A percentile compares a stretch with the other conserved stretches of the same genome.
These are phyloP conservation scores for Gambusia holbrooki DNA, from an alignment of 2,113 vertebrate species.

Conservation along the genomic window DNA sequence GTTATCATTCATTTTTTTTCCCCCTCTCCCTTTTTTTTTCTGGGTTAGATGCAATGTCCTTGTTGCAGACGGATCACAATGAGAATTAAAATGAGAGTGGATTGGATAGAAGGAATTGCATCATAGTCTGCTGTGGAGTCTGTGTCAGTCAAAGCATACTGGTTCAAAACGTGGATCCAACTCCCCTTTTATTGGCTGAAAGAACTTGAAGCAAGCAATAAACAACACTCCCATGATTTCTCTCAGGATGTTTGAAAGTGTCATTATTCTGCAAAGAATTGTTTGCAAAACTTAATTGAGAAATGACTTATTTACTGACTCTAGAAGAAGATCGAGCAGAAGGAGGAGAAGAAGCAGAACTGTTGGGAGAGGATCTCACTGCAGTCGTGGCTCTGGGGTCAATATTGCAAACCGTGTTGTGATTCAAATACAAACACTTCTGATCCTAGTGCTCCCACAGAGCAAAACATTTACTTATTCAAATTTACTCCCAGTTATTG, in stretches of 20 bases:
- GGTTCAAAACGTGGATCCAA: slow-evolving; percentile 34
- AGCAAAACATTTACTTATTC: slow-evolving; percentile 68
- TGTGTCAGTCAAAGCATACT: slow-evolving; percentile 39
- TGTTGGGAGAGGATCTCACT: slow-evolving; percentile 34
- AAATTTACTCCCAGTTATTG: slow-evolving; percentile 56
- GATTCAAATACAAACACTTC: slow-evolving; percentile 65
- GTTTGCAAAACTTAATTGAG: slow-evolving; percentile 35
- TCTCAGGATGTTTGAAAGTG: slow-evolving; percentile 15
- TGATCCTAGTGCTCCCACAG: slow-evolving; percentile 54
- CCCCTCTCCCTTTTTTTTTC: not conserved
- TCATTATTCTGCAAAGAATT: slow-evolving; percentile 15
- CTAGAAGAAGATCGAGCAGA: slow-evolving; percentile 18
- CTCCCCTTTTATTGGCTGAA: slow-evolving; percentile 30
- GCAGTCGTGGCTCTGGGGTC: slow-evolving; percentile 47
- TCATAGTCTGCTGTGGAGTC: slow-evolving; percentile 55
- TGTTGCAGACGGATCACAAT: slow-evolving; percentile 58
- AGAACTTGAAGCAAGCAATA: slow-evolving; percentile 37
- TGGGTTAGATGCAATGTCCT: slow-evolving; percentile 46
- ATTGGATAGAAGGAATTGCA: slow-evolving; percentile 61
- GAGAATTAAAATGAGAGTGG: slow-evolving; percentile 65
- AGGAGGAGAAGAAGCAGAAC: slow-evolving; percentile 28
- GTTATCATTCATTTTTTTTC: not conserved
- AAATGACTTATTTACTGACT: slow-evolving; percentile 34
- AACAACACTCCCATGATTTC: slow-evolving; percentile 27
- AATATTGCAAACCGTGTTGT: slow-evolving; percentile 66